Evolutionary conservation across 2,113 vertebrate species (phyloP).

Genomic region (cat (Felis catus)): DNA sequence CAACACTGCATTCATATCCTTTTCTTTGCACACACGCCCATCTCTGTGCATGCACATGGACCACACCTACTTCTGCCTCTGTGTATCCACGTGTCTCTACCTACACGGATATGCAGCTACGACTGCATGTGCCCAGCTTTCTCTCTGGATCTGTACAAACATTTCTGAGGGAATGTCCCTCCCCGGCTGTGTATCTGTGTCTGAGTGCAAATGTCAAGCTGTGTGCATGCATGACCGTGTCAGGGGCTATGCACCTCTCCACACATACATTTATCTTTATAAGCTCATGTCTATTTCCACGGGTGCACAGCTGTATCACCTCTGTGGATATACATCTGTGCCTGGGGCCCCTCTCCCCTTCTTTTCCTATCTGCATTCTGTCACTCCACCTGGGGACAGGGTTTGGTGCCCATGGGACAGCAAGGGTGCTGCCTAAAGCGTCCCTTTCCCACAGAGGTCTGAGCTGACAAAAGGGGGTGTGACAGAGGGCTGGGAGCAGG

Average conservation of each 20-base stretch:
- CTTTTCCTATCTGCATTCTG: neutral
- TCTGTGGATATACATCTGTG: neutral
- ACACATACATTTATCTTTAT: neutral
- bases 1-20: neutral
- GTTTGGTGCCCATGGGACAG: neutral
- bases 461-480: neutral
- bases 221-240: no score
- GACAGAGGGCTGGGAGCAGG: neutral
- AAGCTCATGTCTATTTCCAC: neutral
- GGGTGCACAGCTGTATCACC: neutral
- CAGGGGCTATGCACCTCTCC: neutral
- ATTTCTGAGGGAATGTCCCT: neutral
- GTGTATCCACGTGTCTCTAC: rapidly evolving
- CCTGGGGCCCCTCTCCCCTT: neutral
- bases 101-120: neutral
- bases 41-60: neutral
- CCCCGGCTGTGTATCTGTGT: rapidly evolving
- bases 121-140: neutral
- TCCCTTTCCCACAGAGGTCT: neutral
- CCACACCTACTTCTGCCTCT: neutral
- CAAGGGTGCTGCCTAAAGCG: neutral
- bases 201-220: neutral
- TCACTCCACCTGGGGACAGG: neutral
- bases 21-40: neutral
- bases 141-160: neutral